A percentile compares a stretch with the other conserved stretches of the same genome.
phyloP scores from a whole-genome alignment of 2,113 vertebrate species.

The Mustelus asterias region DNA sequence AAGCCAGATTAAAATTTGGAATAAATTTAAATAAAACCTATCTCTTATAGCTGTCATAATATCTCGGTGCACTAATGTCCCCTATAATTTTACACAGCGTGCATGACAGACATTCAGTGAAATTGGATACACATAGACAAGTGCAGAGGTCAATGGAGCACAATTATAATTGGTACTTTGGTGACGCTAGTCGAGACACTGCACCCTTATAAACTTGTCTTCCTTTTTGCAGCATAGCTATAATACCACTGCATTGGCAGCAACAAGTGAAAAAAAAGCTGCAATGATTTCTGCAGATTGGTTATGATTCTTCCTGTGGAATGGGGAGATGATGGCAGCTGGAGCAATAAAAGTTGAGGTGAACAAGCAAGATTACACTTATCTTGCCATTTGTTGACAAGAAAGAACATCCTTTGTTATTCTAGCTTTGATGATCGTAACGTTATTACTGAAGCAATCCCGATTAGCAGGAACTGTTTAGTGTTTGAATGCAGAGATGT shows the following conservation, averaged over 20 bases:
- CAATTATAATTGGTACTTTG: not conserved
- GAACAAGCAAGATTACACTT: not conserved
- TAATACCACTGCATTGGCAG: not conserved
- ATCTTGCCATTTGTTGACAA: not conserved
- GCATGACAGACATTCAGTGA: not conserved
- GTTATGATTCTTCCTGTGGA: not conserved
- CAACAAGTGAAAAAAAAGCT: not conserved
- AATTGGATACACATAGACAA: not conserved
- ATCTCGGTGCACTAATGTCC: not conserved
- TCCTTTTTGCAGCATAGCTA: not conserved
- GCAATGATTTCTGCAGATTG: not conserved
- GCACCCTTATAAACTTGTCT: not conserved
- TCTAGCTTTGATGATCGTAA: not conserved
- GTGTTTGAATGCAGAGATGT: not conserved
- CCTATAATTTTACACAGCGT: not conserved
- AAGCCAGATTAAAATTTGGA: not conserved
- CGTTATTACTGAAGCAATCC: not conserved
- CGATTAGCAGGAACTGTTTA: not conserved
- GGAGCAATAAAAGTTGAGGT: not conserved
- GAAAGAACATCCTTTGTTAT: not conserved
- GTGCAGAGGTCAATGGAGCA: not conserved
- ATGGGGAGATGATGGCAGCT: not conserved
- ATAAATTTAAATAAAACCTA: not conserved
- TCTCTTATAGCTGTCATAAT: not conserved
- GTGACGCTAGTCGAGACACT: not conserved